Percentiles rank a stretch among this genome's conserved stretches.
phyloP scores from a whole-genome alignment of 1,140 invertebrate genomes.

The Drosophila rufa region DNA sequence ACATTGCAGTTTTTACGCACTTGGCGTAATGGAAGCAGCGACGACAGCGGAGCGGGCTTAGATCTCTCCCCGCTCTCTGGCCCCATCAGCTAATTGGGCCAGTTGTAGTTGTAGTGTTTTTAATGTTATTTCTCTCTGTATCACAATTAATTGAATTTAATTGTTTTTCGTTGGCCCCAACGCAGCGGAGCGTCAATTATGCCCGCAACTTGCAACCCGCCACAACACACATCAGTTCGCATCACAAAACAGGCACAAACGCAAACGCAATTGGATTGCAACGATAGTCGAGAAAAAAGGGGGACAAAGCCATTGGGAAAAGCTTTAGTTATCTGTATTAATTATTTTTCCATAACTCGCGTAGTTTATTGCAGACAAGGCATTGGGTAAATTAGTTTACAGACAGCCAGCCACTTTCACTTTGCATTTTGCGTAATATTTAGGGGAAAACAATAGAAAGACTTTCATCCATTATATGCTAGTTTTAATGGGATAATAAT shows the following conservation, averaged over 20 bases:
- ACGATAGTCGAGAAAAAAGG: conserved; percentile 27
- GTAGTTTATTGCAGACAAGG: conserved; percentile 3
- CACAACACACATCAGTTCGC: conserved; percentile 10
- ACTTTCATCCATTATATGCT: background rate
- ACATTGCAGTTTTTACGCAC: conserved; percentile 58
- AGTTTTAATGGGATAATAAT: background rate
- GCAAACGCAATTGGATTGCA: conserved; percentile 77
- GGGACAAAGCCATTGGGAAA: conserved; percentile 36
- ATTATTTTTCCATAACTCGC: conserved; percentile 26
- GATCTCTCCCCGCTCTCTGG: background rate
- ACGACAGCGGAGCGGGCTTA: conserved; percentile 29
- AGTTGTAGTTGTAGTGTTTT: conserved; percentile 12
- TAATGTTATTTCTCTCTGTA: conserved; percentile 32
- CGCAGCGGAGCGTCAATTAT: conserved; percentile 78
- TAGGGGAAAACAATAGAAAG: background rate
- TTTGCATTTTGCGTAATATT: conserved; percentile 12
- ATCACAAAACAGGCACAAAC: conserved; percentile 5
- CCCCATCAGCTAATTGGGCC: conserved; percentile 45
- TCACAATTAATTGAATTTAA: conserved; percentile 81
- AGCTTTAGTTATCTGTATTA: conserved; percentile 18
- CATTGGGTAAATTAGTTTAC: conserved; percentile 12
- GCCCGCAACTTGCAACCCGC: conserved; percentile 46
- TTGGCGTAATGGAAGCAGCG: conserved; percentile 24
- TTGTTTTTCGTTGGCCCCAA: conserved; percentile 69
- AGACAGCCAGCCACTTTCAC: background rate